Base-by-base conservation (phyloP, 1,140 invertebrate genomes). In the Scylla paramamosain region DNA sequence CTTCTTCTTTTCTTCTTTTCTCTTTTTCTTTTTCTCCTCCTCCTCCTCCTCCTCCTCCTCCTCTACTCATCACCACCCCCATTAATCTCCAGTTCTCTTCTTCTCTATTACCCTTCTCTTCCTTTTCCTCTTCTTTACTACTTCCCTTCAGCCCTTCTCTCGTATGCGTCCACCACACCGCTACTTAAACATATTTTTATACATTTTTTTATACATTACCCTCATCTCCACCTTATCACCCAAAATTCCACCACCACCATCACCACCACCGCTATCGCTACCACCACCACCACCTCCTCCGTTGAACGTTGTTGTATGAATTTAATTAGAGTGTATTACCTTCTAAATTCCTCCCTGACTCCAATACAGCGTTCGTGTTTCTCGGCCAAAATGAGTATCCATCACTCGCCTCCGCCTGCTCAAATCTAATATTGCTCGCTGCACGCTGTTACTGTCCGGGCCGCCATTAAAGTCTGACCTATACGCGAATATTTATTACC, bases 271-370 rank as follows among this genome's bases (percentile, higher is more conserved):
- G 20, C 67, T n/a, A n/a, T n/a, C 25, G 25, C 67, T 20, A n/a
- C n/a, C 25, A 77, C 25, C 67, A 7, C 4, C 20, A 8, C 67
- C 1, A 7, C n/a, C 67, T n/a, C 67, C 67, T 77, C 4, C 20
- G 1, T 1, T n/a, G 20, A 77, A 7, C 67, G 67, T 3, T 77
- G 20, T n/a, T n/a, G 67, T 77, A 77, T 77, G 67, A 77, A n/a
- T 77, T 77, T 77, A 77, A 77, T 77, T 77, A 77, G 67, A 77
- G 67, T 77, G 67, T n/a, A n/a, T 77, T 77, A 77, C 67, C 67
- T 77, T 77, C 20, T 77, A 77, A 77, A 77, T 77, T 77, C 25
- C 67, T 77, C 67, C 25, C 67, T n/a, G 67, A 77, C 67, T 77
- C 67, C 67, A 25, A 67, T 67, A 67, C 59, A 67, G 59, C 10